Percentiles rank a stretch among this genome's conserved stretches.
These are phyloP conservation scores for Dynastes tityus DNA, from an alignment of 2,888 invertebrate species.

Conservation along the genomic window DNA sequence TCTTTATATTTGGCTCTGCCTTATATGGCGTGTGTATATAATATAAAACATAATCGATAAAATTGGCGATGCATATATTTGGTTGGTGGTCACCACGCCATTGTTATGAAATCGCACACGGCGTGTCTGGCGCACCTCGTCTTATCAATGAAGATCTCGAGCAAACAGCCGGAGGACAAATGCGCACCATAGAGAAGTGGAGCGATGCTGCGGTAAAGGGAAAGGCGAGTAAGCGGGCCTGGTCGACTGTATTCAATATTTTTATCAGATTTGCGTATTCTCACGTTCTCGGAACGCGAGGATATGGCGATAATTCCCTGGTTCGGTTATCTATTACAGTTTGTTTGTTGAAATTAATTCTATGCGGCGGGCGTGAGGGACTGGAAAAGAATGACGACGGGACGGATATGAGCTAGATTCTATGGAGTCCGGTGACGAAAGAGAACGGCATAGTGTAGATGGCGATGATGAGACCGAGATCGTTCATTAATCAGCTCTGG, in stretches of 20 bases:
- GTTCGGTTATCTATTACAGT: slow-evolving; percentile 67
- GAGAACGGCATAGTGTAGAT: slow-evolving; percentile 27
- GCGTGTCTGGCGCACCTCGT: slow-evolving; percentile 66
- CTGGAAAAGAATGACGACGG: slow-evolving; percentile 28
- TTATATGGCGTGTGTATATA: not conserved
- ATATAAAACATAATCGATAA: slow-evolving; percentile 10
- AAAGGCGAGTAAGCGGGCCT: slow-evolving; percentile 50
- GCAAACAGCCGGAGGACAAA: slow-evolving; percentile 63
- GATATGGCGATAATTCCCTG: slow-evolving; percentile 65
- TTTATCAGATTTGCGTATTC: slow-evolving; percentile 70
- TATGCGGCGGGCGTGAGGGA: slow-evolving; percentile 61
- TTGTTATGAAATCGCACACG: slow-evolving; percentile 56
- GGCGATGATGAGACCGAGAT: slow-evolving; percentile 58
- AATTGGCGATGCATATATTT: slow-evolving; percentile 26
- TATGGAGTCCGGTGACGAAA: slow-evolving; percentile 31
- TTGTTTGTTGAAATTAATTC: slow-evolving; percentile 70
- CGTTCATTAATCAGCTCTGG: slow-evolving; percentile 67
- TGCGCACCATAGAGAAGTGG: slow-evolving; percentile 36
- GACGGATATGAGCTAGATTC: slow-evolving; percentile 25
- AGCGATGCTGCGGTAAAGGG: slow-evolving; percentile 46
- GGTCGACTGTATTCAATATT: slow-evolving; percentile 65
- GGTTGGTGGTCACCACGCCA: slow-evolving; percentile 49
- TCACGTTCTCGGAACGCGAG: slow-evolving; percentile 68
- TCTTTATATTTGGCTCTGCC: not conserved
- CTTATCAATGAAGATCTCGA: slow-evolving; percentile 64